Percentiles rank a stretch among this genome's conserved stretches.
Conservation (phyloP, 2,113 vertebrate genomes). For the Misgurnus anguillicaudatus region DNA sequence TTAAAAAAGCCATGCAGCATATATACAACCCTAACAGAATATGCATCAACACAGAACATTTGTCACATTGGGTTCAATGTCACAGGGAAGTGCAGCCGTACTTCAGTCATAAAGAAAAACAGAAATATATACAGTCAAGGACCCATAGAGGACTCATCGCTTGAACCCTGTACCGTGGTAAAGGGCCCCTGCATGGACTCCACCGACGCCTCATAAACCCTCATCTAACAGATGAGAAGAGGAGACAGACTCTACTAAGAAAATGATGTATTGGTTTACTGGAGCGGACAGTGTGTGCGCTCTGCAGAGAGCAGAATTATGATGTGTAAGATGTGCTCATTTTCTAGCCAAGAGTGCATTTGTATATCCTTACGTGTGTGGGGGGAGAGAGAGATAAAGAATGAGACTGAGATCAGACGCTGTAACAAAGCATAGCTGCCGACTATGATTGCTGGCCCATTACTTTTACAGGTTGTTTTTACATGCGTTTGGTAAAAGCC, state of each 20-base stretch:
- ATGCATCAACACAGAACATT: neutral
- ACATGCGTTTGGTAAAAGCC: constrained; percentile 49
- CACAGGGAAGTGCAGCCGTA: neutral
- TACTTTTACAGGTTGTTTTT: constrained; percentile 53
- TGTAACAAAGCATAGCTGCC: constrained; percentile 9
- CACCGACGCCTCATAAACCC: constrained; percentile 49
- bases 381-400: neutral
- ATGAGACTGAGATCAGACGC: neutral
- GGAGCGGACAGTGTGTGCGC: constrained; percentile 22
- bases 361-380: constrained; percentile 22
- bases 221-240: constrained; percentile 38
- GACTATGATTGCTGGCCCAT: constrained; percentile 43
- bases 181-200: constrained; percentile 44
- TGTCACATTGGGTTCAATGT: neutral
- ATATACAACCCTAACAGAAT: no score
- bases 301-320: constrained; percentile 40
- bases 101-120: constrained; percentile 14
- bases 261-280: constrained; percentile 43
- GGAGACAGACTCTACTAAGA: constrained; percentile 43
- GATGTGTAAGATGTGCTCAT: constrained; percentile 44
- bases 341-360: constrained; percentile 18
- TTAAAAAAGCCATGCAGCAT: no score
- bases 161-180: constrained; percentile 36
- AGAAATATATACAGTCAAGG: constrained; percentile 6
- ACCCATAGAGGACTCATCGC: constrained; percentile 40